phyloP scores from a whole-genome alignment of 2,113 vertebrate species.

The Hemiscyllium ocellatum region DNA sequence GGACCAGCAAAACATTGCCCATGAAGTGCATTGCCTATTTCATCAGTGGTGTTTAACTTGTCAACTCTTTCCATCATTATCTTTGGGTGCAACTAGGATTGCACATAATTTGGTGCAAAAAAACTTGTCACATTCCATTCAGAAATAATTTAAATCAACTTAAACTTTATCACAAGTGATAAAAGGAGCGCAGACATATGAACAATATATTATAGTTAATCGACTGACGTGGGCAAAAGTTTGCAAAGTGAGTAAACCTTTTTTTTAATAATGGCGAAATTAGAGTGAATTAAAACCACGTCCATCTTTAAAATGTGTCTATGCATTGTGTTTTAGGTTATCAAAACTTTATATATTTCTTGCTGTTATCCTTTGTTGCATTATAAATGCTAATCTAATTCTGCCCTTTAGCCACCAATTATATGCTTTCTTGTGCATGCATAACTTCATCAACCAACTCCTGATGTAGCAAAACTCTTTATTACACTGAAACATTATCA shows the following conservation, averaged over 20 bases:
- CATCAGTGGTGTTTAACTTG: background rate
- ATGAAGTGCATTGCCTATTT: background rate
- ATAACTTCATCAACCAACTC: background rate
- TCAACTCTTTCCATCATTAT: background rate
- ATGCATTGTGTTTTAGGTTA: background rate
- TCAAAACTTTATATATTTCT: background rate
- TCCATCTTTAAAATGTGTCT: background rate
- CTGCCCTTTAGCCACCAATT: constrained; percentile 7
- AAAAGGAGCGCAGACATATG: background rate
- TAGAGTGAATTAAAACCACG: background rate
- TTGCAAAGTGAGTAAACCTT: background rate
- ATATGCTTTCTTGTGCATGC: background rate
- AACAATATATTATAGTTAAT: background rate
- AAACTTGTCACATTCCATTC: background rate
- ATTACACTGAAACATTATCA: background rate
- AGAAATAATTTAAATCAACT: background rate
- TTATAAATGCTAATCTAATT: background rate
- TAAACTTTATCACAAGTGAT: background rate
- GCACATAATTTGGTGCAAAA: background rate
- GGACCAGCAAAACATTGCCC: background rate
- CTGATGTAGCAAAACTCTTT: constrained; percentile 16
- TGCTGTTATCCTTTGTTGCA: background rate
- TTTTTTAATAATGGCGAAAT: background rate
- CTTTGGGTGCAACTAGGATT: background rate
- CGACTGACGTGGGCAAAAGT: background rate